Evolutionary conservation across 2,888 invertebrate species (phyloP), one percentile per base, ranked within the genome.

Genomic region (Pocota personata): DNA sequence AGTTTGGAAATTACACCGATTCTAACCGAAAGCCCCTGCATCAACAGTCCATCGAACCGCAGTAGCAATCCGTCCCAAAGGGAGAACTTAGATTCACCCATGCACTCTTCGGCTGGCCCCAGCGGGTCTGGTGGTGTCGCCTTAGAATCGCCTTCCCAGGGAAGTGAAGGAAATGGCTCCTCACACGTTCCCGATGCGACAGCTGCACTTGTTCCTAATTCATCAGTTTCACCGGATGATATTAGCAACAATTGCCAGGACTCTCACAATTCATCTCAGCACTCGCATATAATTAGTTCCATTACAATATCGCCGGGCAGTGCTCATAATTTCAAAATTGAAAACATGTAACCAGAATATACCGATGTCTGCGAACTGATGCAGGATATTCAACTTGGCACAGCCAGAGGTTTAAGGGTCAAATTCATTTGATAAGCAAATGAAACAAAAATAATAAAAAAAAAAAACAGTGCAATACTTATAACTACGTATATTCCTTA

Each of bases 311-410:
- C 92, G 12, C 91, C 92, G 10, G 89, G 89, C 55, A 89, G 89
- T 77, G 90, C 90, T 46, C 91, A 91, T 79, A 90, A 89, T 86
- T 92, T 92, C 75, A 92, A 92, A 89, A 92, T 92, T 82, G 92
- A 92, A 88, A 90, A 92, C 80, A 92, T 92, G 88, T 92, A 92
- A 90, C 87, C 82, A 60, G 57, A 78, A 19, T 79, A 75, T 19
- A 79, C 40, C 6, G 66, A 72, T 40, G 48, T 55, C 21, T 77
- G 72, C 7, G 67, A 78, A 48, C 52, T 52, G 10, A 60, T 73
- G 67, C 52, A 50, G 24, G 40, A 78, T 32, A 55, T 40, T 40
- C 66, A 73, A 7, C 8, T 40, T 12, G 32, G 30, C 48, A 43
- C 64, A 72, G 32, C 58, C 43, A 67, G 35, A 37, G 35, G 43